Percentiles rank a stretch among this genome's conserved stretches.
Evolutionary conservation across 2,113 vertebrate species (phyloP).

Genomic region (Chlamydotis undulata): DNA sequence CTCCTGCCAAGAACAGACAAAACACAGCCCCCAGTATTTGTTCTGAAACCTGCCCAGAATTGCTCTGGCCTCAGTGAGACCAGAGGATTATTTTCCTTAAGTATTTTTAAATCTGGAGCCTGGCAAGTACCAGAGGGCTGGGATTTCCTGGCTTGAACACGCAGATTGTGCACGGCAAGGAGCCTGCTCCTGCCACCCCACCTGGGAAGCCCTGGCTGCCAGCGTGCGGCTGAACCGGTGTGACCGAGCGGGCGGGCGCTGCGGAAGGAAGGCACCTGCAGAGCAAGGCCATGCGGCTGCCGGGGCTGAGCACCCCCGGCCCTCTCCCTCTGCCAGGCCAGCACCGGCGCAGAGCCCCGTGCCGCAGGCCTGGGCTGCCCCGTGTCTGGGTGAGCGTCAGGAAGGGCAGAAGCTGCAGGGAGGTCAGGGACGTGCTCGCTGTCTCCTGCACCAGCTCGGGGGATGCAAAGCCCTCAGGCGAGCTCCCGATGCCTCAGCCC

Average conservation of each 20-base stretch:
- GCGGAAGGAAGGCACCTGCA: background rate
- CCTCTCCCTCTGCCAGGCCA: background rate
- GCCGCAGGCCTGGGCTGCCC: background rate
- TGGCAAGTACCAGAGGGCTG: background rate
- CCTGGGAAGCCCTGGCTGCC: background rate
- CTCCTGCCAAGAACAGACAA: background rate
- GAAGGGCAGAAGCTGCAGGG: background rate
- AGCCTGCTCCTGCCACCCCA: background rate
- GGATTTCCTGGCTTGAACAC: background rate
- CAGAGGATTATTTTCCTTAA: constrained; percentile 34
- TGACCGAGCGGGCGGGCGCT: background rate
- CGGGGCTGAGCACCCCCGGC: background rate
- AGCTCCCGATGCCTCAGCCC: background rate
- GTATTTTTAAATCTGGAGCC: constrained; percentile 29
- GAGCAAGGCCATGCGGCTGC: accelerated
- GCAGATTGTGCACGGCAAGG: background rate
- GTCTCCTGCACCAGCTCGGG: background rate
- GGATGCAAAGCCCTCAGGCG: background rate
- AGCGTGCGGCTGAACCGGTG: background rate
- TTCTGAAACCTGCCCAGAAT: constrained; percentile 17
- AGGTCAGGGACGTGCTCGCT: background rate
- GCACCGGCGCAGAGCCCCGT: background rate
- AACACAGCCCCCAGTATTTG: constrained; percentile 25
- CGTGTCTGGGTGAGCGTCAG: accelerated
- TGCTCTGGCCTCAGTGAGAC: background rate